Conservation (phyloP, 2,113 vertebrate species). For the Archilochus colubris region DNA sequence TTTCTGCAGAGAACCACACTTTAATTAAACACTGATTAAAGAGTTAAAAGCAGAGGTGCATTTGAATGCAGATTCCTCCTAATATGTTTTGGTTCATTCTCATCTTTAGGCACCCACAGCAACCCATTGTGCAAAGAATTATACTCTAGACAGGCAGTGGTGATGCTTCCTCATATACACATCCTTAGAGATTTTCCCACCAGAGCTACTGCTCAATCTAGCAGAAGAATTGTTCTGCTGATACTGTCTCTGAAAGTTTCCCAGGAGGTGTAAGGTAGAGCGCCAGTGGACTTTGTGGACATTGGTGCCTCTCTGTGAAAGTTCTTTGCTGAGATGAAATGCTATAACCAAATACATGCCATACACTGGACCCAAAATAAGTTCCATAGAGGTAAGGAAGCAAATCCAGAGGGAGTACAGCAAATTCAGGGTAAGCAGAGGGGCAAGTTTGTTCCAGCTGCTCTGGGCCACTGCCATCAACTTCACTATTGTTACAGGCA, state of each 20-base stretch:
- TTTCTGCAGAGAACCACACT: background rate
- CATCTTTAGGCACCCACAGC: background rate
- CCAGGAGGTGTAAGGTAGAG: background rate
- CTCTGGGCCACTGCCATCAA: background rate
- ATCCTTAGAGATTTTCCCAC: background rate
- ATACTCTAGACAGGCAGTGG: background rate
- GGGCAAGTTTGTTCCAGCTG: background rate
- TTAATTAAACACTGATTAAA: background rate
- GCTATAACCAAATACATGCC: accelerated
- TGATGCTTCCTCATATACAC: background rate
- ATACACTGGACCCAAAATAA: background rate
- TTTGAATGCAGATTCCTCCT: background rate
- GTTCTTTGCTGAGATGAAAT: background rate
- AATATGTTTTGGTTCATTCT: background rate
- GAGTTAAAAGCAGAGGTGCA: background rate
- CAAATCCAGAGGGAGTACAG: background rate
- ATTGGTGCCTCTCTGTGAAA: background rate
- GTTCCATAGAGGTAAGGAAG: background rate
- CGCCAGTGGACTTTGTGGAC: background rate
- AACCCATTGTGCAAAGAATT: background rate
- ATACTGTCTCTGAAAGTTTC: background rate
- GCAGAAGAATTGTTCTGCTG: background rate
- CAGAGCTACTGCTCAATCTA: background rate
- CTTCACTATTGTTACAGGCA: background rate
- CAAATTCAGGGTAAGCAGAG: background rate